These are phyloP conservation scores for Platyrinchus mystaceus DNA, from an alignment of 2,797 vertebrate species.

Conservation along the genomic window DNA sequence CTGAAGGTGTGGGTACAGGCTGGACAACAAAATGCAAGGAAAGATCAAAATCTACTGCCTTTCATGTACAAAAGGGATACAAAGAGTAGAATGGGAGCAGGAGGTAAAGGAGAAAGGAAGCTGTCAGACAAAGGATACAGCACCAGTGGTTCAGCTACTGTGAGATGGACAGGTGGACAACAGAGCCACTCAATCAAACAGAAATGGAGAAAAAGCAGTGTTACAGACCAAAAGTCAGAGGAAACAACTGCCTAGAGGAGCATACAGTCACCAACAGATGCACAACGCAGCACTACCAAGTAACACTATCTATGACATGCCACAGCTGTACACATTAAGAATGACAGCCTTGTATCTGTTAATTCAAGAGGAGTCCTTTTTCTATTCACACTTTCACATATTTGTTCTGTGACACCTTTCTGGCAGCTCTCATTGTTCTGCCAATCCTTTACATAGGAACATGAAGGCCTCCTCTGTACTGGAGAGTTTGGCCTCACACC, in stretches of 20 bases:
- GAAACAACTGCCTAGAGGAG: slow-evolving; percentile 18
- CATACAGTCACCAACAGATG: neutral
- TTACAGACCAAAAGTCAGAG: neutral
- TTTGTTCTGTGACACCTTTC: slow-evolving; percentile 1
- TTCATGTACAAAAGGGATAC: neutral
- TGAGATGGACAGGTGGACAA: neutral
- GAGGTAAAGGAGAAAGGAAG: neutral
- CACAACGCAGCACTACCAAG: slow-evolving; percentile 18
- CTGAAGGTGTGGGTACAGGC: neutral
- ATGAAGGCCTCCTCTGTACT: neutral
- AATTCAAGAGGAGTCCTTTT: neutral
- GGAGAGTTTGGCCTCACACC: neutral
- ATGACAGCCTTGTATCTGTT: slow-evolving; percentile 31
- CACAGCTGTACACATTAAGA: slow-evolving; percentile 49
- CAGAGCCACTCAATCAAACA: neutral
- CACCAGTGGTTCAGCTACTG: neutral
- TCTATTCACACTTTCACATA: neutral
- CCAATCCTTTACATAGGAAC: neutral
- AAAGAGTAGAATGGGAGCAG: neutral
- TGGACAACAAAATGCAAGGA: neutral
- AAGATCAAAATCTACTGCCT: neutral
- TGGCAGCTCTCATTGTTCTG: neutral
- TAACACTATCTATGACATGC: neutral
- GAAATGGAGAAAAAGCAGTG: neutral
- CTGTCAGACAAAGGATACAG: neutral